Conservation (phyloP, 2,797 vertebrate genomes). For the Acanthopagrus latus region DNA sequence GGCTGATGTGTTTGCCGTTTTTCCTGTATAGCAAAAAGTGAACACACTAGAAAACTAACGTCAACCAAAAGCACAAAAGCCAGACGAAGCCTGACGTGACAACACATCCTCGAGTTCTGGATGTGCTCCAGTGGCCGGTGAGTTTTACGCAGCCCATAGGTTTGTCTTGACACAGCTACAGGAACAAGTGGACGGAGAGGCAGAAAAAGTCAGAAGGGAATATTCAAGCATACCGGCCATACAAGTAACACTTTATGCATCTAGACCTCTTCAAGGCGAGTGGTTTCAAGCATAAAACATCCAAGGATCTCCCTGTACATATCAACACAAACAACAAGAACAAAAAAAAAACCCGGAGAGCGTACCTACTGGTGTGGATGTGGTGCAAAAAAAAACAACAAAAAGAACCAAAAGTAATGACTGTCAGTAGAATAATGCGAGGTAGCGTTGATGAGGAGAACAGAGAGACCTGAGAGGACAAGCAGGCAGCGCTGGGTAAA, state of each 20-base stretch:
- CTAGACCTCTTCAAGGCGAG: constrained; percentile 33
- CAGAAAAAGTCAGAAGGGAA: constrained; percentile 19
- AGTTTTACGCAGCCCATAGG: constrained; percentile 8
- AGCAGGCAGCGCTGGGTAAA: constrained; percentile 73
- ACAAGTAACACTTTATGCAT: constrained; percentile 17
- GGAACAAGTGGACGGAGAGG: constrained; percentile 20
- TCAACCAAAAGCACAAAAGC: constrained; percentile 13
- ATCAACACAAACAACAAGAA: constrained; percentile 33
- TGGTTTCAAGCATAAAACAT: constrained; percentile 54
- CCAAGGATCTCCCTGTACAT: constrained; percentile 10
- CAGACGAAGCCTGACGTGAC: constrained; percentile 15
- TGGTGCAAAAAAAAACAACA: constrained; percentile 40
- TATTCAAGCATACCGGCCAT: constrained; percentile 26
- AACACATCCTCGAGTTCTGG: constrained; percentile 23
- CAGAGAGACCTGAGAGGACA: constrained; percentile 73
- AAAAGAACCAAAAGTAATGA: constrained; percentile 34
- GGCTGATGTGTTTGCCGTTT: constrained; percentile 6
- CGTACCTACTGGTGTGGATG: constrained; percentile 48
- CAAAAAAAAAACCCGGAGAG: constrained; percentile 19
- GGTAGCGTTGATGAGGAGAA: constrained; percentile 71
- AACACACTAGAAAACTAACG: constrained; percentile 1
- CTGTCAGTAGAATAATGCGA: constrained; percentile 68
- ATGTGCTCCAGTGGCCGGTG: constrained; percentile 24
- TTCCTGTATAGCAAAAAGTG: constrained; percentile 8
- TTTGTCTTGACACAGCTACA: constrained; percentile 12